Base-by-base conservation (phyloP, 2,113 vertebrate species). In the Noctilio leporinus region DNA sequence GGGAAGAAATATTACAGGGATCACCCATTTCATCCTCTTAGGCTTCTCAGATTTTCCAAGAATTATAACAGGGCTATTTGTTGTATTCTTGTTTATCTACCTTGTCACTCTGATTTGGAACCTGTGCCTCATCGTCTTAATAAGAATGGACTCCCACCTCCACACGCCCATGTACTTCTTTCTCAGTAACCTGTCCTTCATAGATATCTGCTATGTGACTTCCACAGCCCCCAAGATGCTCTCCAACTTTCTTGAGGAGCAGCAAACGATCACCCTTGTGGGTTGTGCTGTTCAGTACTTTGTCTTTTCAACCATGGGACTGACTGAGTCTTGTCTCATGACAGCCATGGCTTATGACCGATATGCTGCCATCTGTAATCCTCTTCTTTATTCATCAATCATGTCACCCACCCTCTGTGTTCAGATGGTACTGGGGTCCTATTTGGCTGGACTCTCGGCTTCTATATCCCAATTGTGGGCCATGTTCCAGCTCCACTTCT, bases 141-240 rank as follows among this genome's bases (percentile, higher is more conserved):
- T 94, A 86, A 76, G 45, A 72, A 51, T 94, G 33, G 86, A 94
- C 14, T 40, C 89, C 40, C 81, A 90, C n/a, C 93, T 97, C 62
- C 91, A 96, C 51, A 96, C 22, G 1, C 95, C 88, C 72, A 96
- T 95, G 92, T 97, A 94, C 12, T 97, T 95, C 94, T 97, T 94
- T 47, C 95, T 95, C 73, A 89, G 91, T 15, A 91, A 96, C 1
- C 17, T 96, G 20, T 96, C 94, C 64, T 92, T 92, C 65, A 75
- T 96, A 2, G 89, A 96, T 35, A 26, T 90, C 11, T 96, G 81
- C 77, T 97, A 93, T 10, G 40, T 87, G 69, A 88, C 89, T 22
- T 88, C 95, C 14, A 95, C 62, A 20, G 65, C 65, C 12, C 96
- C 93, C 6, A 96, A 88, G 38, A 95, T 95, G 93, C 97, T 96